Conservation (phyloP, 2,888 invertebrate genomes). For the Andrena fulva region DNA sequence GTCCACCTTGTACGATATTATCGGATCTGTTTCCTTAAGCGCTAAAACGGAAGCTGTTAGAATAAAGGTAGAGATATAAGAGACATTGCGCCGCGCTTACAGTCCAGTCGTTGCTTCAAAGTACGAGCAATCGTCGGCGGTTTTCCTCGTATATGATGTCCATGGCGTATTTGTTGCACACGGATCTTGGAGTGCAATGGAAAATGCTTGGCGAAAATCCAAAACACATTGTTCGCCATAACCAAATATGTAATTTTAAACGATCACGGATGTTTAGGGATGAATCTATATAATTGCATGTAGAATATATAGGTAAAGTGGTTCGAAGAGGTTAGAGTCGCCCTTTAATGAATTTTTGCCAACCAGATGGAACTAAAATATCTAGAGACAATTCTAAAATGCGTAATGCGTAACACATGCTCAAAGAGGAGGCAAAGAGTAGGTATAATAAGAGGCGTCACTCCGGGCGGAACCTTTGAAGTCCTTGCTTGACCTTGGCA, state of each 20-base stretch:
- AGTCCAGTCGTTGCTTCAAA: constrained; percentile 89
- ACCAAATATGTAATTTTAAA: not conserved
- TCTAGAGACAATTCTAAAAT: no score
- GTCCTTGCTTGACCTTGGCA: no score
- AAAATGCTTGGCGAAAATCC: constrained; percentile 15
- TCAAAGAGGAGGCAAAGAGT: no score
- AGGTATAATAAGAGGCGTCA: no score
- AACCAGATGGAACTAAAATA: no score
- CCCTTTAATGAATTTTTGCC: no score
- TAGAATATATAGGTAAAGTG: no score
- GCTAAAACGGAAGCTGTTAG: constrained; percentile 80
- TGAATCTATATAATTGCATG: no score
- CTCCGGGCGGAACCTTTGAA: no score
- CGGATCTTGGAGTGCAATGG: not conserved
- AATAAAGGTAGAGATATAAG: constrained; percentile 6
- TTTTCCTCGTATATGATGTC: constrained; percentile 89
- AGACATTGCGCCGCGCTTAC: constrained; percentile 82
- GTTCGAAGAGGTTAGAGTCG: no score
- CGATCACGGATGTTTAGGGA: no score
- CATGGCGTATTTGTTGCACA: constrained; percentile 74
- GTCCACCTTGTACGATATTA: constrained; percentile 87
- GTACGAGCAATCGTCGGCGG: constrained; percentile 89
- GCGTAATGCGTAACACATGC: no score
- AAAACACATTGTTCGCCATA: constrained; percentile 43
- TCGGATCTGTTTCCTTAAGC: constrained; percentile 86